phyloP scores from a whole-genome alignment of 2,888 invertebrate species.

The Argyresthia goedartella region DNA sequence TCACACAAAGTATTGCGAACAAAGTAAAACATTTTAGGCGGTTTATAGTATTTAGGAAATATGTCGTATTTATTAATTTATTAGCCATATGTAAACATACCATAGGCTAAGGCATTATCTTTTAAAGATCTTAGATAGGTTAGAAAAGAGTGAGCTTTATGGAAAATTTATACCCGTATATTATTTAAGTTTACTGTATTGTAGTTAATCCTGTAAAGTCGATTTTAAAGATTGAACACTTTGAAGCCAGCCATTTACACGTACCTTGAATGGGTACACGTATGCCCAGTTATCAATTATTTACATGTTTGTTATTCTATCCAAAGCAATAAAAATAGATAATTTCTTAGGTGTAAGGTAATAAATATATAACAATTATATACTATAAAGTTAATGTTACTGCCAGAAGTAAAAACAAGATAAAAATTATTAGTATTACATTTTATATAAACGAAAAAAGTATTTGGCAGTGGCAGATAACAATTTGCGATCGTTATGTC shows the following conservation, averaged over 20 bases:
- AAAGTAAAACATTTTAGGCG: slow-evolving; percentile 51
- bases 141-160: slow-evolving; percentile 68
- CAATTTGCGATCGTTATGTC: slow-evolving; percentile 27
- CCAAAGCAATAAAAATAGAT: slow-evolving; percentile 59
- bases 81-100: slow-evolving; percentile 69
- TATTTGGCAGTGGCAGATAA: slow-evolving; percentile 47
- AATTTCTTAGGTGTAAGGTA: slow-evolving; percentile 49
- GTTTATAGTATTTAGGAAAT: slow-evolving; percentile 29
- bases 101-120: slow-evolving; percentile 68
- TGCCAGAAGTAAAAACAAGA: slow-evolving; percentile 40
- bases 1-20: slow-evolving; percentile 28
- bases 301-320: slow-evolving; percentile 44
- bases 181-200: slow-evolving; percentile 38
- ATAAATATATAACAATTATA: slow-evolving; percentile 14
- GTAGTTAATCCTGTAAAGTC: slow-evolving; percentile 40
- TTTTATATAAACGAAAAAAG: slow-evolving; percentile 23
- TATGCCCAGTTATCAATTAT: slow-evolving; percentile 36
- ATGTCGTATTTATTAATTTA: slow-evolving; percentile 21
- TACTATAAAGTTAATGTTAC: slow-evolving; percentile 47
- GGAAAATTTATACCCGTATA: slow-evolving; percentile 46
- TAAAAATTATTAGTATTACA: slow-evolving; percentile 31
- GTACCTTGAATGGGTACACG: slow-evolving; percentile 42
- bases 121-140: slow-evolving; percentile 63
- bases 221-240: slow-evolving; percentile 42
- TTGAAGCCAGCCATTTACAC: slow-evolving; percentile 52